These are phyloP conservation scores for Cephus spinipes DNA, from an alignment of 2,888 invertebrate genomes.

Conservation along the genomic window DNA sequence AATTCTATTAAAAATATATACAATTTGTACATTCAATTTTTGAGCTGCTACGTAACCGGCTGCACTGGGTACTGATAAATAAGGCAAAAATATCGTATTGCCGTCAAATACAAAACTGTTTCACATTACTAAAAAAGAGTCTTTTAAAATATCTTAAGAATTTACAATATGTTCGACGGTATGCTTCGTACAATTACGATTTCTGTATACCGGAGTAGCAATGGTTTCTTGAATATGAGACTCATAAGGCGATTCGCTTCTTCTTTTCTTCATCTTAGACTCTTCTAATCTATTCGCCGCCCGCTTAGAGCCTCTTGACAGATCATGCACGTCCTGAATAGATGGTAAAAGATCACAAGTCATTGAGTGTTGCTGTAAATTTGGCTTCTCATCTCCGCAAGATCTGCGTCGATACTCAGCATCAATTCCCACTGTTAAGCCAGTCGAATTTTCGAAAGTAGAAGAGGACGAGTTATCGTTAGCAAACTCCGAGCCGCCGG, in stretches of 20 bases:
- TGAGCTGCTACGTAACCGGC: slow-evolving; percentile 2
- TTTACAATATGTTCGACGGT: slow-evolving; percentile 64
- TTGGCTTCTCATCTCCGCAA: not conserved
- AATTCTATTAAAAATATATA: slow-evolving; percentile 34
- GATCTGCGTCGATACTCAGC: not conserved
- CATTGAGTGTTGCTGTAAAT: not conserved
- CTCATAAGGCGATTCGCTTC: slow-evolving; percentile 38
- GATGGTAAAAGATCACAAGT: not conserved
- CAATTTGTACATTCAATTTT: slow-evolving; percentile 30
- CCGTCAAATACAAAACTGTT: not conserved
- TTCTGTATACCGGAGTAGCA: slow-evolving; percentile 39
- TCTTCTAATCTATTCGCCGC: slow-evolving; percentile 33
- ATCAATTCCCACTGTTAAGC: not conserved
- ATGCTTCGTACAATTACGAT: slow-evolving; percentile 57
- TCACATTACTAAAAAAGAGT: not conserved
- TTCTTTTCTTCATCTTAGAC: slow-evolving; percentile 33
- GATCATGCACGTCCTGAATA: slow-evolving; percentile 33
- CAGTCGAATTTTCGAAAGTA: not conserved
- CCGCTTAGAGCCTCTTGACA: slow-evolving; percentile 49
- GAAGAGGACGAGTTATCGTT: not conserved
- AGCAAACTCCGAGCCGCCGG: not conserved
- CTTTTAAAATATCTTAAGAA: slow-evolving; percentile 41
- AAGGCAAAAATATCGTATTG: not conserved
- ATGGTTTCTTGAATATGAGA: slow-evolving; percentile 40
- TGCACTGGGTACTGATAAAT: slow-evolving; percentile 20